These are phyloP conservation scores for Molanna angustata DNA, from an alignment of 2,888 invertebrate genomes.

Conservation along the genomic window DNA sequence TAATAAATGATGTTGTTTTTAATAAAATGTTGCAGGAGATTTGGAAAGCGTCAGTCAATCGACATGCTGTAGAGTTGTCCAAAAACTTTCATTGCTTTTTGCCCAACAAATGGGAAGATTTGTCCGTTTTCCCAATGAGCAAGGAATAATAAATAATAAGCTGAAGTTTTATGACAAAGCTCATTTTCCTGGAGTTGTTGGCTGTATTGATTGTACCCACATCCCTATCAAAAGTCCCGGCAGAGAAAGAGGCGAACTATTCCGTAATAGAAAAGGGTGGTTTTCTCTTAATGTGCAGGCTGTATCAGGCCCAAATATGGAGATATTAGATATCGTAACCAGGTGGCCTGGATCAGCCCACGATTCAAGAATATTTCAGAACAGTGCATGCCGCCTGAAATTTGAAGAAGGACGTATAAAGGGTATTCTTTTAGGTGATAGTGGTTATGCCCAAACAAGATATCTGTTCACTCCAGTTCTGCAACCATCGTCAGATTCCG, in stretches of 20 bases:
- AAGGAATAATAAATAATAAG: too few species aligned
- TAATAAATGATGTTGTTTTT: too few species aligned
- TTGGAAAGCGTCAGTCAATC: too few species aligned
- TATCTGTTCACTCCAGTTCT: constrained; percentile 32
- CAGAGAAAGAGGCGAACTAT: not conserved
- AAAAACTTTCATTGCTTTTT: too few species aligned
- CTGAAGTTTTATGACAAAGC: too few species aligned
- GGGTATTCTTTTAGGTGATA: constrained; percentile 8
- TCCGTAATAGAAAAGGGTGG: constrained; percentile 23
- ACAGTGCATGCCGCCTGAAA: not conserved
- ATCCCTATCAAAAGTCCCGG: not conserved
- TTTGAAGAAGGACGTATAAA: not conserved
- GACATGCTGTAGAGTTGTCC: too few species aligned
- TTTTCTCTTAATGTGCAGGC: constrained; percentile 29
- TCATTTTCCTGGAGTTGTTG: too few species aligned
- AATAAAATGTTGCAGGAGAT: too few species aligned
- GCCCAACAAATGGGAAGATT: too few species aligned
- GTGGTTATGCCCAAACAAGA: constrained; percentile 29
- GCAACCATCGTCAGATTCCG: constrained; percentile 18
- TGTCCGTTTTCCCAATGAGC: too few species aligned
- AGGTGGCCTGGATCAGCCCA: constrained; percentile 30
- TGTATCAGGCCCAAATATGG: constrained; percentile 19
- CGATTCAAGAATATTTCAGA: constrained; percentile 25
- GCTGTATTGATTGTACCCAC: too few species aligned
- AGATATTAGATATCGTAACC: constrained; percentile 26